phyloP scores from a whole-genome alignment of 2,797 vertebrate species.

The Hirundo rustica region DNA sequence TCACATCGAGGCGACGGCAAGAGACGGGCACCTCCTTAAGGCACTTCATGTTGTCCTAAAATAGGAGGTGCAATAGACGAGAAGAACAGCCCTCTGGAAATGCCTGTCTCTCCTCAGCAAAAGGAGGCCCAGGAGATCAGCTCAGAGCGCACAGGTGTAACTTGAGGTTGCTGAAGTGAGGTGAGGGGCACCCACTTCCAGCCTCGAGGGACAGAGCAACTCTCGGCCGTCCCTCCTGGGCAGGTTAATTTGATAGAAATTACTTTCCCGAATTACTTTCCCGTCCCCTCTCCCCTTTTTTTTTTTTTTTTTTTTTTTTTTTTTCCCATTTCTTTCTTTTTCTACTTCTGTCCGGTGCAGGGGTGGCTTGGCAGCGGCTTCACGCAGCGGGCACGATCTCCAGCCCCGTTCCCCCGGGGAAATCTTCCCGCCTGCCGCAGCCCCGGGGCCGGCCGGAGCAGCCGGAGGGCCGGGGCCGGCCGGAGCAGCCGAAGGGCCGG shows the following conservation, averaged over 20 bases:
- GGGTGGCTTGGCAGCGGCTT: neutral
- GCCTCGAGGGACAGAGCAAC: too few relatives aligned
- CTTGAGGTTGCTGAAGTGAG: neutral
- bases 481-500: too few relatives aligned
- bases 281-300: too few relatives aligned
- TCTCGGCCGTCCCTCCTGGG: neutral
- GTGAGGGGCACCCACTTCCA: neutral
- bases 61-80: fast-evolving
- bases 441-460: too few relatives aligned
- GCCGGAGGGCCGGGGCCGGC: neutral
- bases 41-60: neutral
- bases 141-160: neutral
- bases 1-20: fast-evolving
- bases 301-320: too few relatives aligned
- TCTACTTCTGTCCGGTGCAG: neutral
- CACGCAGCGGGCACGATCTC: fast-evolving
- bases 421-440: neutral
- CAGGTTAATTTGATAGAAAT: fast-evolving
- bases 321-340: too few relatives aligned
- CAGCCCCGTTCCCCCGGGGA: too few relatives aligned
- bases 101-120: fast-evolving
- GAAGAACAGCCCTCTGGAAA: neutral
- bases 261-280: too few relatives aligned
- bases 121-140: neutral
- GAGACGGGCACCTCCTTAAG: neutral